These are phyloP conservation scores for Machimus rusticus DNA, from an alignment of 2,888 invertebrate species.

Conservation along the genomic window DNA sequence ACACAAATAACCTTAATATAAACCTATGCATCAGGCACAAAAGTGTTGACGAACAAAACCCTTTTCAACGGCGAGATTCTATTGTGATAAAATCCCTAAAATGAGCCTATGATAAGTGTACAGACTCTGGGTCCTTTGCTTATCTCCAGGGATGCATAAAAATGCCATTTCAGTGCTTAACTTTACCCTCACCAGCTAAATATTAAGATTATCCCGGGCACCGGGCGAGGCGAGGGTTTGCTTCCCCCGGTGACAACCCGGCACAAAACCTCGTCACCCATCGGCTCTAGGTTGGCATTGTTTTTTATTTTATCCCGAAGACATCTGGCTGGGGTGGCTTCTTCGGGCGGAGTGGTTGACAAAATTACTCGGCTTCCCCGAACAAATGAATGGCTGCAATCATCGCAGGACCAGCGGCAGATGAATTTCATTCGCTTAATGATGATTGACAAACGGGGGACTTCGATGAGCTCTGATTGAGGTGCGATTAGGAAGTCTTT, in stretches of 20 bases:
- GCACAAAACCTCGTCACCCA: not conserved
- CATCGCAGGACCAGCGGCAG: not conserved
- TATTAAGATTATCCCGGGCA: not conserved
- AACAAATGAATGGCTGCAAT: slow-evolving; percentile 4
- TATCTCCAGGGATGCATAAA: slow-evolving; percentile 33
- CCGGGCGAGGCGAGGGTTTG: not conserved
- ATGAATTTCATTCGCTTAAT: not conserved
- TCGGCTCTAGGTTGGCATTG: not conserved
- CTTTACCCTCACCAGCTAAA: not conserved
- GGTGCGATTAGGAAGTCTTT: not conserved
- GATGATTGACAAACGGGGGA: slow-evolving; percentile 12
- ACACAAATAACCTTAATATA: not conserved
- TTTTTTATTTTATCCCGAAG: slow-evolving; percentile 15
- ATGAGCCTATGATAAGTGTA: not conserved
- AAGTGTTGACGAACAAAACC: not conserved
- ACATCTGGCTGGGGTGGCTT: slow-evolving; percentile 4
- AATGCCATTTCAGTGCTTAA: slow-evolving; percentile 14
- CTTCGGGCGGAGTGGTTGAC: not conserved
- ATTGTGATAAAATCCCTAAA: not conserved
- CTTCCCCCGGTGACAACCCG: not conserved
- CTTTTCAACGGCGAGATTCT: not conserved
- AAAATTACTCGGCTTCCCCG: not conserved
- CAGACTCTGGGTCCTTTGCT: not conserved
- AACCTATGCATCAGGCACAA: not conserved
- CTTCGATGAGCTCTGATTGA: slow-evolving; percentile 1